Evolutionary conservation across 2,113 vertebrate species (phyloP).

Genomic region (Callipepla squamata): DNA sequence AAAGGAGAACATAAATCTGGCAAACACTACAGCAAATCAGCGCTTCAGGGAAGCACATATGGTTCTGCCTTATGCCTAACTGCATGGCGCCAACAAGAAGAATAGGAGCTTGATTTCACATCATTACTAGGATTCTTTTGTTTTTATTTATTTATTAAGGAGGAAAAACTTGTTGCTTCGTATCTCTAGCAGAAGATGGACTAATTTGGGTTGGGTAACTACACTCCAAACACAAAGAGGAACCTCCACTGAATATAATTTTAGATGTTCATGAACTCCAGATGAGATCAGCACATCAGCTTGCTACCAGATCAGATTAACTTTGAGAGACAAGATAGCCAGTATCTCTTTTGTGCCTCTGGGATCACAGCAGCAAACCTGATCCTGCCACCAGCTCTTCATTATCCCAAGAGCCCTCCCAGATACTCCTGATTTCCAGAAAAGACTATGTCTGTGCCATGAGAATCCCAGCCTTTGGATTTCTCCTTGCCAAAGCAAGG

Average conservation of each 20-base stretch:
- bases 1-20: constrained; percentile 9
- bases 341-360: neutral
- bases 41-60: constrained; percentile 60
- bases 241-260: neutral
- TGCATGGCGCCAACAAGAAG: constrained; percentile 56
- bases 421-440: neutral
- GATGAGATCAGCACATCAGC: neutral
- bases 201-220: neutral
- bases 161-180: neutral
- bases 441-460: neutral
- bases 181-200: neutral
- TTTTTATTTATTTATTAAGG: neutral
- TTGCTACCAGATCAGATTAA: neutral
- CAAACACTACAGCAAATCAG: constrained; percentile 39
- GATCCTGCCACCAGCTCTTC: neutral
- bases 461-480: neutral
- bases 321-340: neutral
- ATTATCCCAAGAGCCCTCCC: neutral
- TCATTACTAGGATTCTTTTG: constrained; percentile 16
- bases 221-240: neutral
- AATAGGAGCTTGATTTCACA: constrained; percentile 29
- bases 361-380: neutral
- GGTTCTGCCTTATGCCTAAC: constrained; percentile 63
- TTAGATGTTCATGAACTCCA: neutral
- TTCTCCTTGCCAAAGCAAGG: neutral